Evolutionary conservation across 2,888 invertebrate genomes (phyloP), one percentile per base, ranked within the genome.

Genomic region (Pyrrhopygopsis socrates): DNA sequence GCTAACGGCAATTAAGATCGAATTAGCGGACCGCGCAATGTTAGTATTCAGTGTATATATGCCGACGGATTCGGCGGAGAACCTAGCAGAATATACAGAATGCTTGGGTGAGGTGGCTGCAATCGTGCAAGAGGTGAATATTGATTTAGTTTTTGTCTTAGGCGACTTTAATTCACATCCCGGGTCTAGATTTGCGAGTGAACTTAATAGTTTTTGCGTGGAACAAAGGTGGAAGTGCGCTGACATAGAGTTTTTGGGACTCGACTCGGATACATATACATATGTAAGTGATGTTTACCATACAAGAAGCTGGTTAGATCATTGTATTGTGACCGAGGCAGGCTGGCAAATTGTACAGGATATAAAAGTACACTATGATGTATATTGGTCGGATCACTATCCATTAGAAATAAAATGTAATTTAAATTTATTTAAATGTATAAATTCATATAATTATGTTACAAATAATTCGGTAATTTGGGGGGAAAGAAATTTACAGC

Each of bases 1-100:
- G 1, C 60, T 91, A 9, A 70, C 75, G 0, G 90, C 90, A 15
- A 76, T 92, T 9, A 88, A 87, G 82, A 45, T 88, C 1, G 22
- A 20, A 2, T 15, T 81, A 2, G 27, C 50, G 1, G 85, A 84
- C 24, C 70, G 84, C 2, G 60, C 71, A 0, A 63, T 93, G 29
- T 11, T 93, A 38, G 73, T 93, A 5, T 67, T 92, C 4, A 81
- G 74, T 38, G 91, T 92, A 4, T 94, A 94, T 30, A 93, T 94
- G 93, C 94, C 93, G 0, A 92, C 90, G 1, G 88, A 92, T 24
- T 24, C 45, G 8, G n/a, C 8, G n/a, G 91, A 92, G 2, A 91
- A 94, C 65, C n/a, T 94, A 18, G 30, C 65, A 0, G 87, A 89
- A 41, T 93, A 91, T 79, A 92, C 90, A 0, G 84, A 92, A 8